phyloP scores from a whole-genome alignment of 1,140 invertebrate species.

The Drosophila watanabei region DNA sequence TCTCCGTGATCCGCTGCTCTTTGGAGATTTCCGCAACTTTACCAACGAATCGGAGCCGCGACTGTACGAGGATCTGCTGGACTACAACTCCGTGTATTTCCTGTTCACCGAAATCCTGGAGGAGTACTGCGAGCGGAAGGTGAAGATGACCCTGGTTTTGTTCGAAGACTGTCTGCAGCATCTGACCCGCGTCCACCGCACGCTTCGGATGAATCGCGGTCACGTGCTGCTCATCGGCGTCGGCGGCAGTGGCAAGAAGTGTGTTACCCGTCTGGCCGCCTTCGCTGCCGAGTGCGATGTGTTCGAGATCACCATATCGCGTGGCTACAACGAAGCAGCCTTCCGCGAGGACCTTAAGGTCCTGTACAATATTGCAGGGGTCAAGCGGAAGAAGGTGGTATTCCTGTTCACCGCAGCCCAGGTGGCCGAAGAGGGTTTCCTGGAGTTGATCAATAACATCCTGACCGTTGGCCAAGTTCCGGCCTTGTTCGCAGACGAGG shows the following conservation, averaged over 20 bases:
- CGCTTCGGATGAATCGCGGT: constrained; percentile 93
- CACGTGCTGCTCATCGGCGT: constrained; percentile 94
- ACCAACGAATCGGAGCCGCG: constrained; percentile 91
- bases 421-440: constrained; percentile 92
- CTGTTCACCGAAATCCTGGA: constrained; percentile 95
- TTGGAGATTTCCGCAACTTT: constrained; percentile 95
- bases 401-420: constrained; percentile 95
- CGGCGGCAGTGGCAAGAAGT: constrained; percentile 94
- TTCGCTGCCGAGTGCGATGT: constrained; percentile 92
- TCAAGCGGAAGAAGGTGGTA: constrained; percentile 91
- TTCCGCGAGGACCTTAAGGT: constrained; percentile 95
- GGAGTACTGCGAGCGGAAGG: constrained; percentile 92
- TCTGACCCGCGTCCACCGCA: constrained; percentile 93
- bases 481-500: constrained; percentile 93
- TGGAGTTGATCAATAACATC: constrained; percentile 96
- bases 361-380: constrained; percentile 90
- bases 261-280: constrained; percentile 90
- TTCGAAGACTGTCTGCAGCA: constrained; percentile 97
- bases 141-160: constrained; percentile 92
- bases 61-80: constrained; percentile 95
- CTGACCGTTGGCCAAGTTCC: constrained; percentile 94
- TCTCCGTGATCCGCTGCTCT: constrained; percentile 93
- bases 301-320: constrained; percentile 93
- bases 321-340: constrained; percentile 92
- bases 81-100: constrained; percentile 94